phyloP scores from a whole-genome alignment of 2,113 vertebrate species.

The Danio rerio region GRCz12tu NC_133194.1:23968001-23968500 shows the following conservation, averaged over 20 bases:
- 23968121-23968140: constrained; percentile 27
- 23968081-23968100: neutral
- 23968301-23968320: constrained; percentile 64
- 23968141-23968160: constrained; percentile 58
- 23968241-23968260: constrained; percentile 64
- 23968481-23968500: constrained; percentile 59
- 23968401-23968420: neutral
- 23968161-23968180: constrained; percentile 59
- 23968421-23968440: constrained; percentile 50
- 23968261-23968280: constrained; percentile 63
- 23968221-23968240: constrained; percentile 61
- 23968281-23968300: constrained; percentile 61
- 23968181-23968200: constrained; percentile 56
- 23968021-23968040: no score
- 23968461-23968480: constrained; percentile 60
- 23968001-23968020: neutral
- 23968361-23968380: constrained; percentile 45
- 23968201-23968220: constrained; percentile 62
- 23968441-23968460: constrained; percentile 53
- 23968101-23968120: constrained; percentile 26
- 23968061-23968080: constrained; percentile 25
- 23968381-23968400: constrained; percentile 42
- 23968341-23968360: constrained; percentile 52
- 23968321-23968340: constrained; percentile 51
- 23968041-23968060: neutral